These are phyloP conservation scores for Sorex fumeus DNA, from an alignment of 2,113 vertebrate species.

Conservation along the genomic window DNA sequence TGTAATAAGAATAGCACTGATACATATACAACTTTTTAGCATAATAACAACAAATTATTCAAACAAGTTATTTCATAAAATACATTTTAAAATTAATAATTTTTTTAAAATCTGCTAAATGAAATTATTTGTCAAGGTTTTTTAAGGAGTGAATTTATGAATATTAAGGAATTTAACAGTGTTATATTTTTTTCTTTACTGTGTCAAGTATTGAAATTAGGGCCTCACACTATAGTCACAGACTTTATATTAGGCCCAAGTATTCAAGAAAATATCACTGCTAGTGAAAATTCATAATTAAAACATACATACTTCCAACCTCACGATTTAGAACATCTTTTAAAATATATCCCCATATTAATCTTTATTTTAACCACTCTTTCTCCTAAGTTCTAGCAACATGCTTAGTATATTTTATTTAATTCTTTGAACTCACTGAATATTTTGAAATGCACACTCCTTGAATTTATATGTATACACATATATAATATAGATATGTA, in stretches of 20 bases:
- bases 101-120: no score
- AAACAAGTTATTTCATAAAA: no score
- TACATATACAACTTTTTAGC: no score
- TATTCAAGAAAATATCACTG: background rate
- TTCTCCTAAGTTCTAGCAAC: background rate
- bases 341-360: background rate
- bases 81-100: no score
- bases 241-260: background rate
- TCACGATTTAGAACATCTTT: slow-evolving; percentile 28
- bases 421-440: slow-evolving; percentile 28
- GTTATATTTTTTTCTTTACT: no score
- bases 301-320: background rate
- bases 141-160: no score
- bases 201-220: background rate
- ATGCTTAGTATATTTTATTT: background rate
- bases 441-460: background rate
- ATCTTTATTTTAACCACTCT: background rate
- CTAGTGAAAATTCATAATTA: background rate
- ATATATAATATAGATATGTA: background rate
- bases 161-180: background rate
- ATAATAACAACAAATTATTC: no score
- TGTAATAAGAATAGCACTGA: no score
- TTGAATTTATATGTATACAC: background rate
- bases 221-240: background rate
- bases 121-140: no score